Percentiles rank a stretch among this genome's conserved stretches.
Conservation (phyloP, 92 coral and sea anemone species). For the Chrysogorgia sp. region DNA sequence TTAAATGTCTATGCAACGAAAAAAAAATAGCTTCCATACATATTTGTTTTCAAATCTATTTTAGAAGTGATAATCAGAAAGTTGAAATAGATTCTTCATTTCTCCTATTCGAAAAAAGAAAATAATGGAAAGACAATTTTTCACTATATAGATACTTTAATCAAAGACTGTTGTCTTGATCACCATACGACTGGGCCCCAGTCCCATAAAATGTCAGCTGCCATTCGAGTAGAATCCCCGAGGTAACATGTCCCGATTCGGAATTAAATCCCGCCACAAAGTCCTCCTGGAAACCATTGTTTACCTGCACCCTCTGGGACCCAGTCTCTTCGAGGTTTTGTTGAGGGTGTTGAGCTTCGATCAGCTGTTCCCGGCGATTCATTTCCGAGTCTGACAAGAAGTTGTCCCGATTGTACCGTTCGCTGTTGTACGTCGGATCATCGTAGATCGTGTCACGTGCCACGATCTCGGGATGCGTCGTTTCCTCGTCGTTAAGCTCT, state of each 20-base stretch:
- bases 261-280: slow-evolving; percentile 95
- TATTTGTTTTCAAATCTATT: too few relatives aligned
- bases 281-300: slow-evolving; percentile 96
- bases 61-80: too few relatives aligned
- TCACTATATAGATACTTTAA: neutral
- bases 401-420: slow-evolving; percentile 32
- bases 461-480: slow-evolving; percentile 70
- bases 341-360: slow-evolving; percentile 85
- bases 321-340: slow-evolving; percentile 97
- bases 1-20: too few relatives aligned
- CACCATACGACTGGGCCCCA: slow-evolving; percentile 64
- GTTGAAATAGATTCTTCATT: neutral
- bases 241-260: slow-evolving; percentile 85
- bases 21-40: too few relatives aligned
- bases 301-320: slow-evolving; percentile 97
- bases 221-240: slow-evolving; percentile 94
- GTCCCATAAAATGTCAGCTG: slow-evolving; percentile 86
- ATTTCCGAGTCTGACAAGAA: slow-evolving; percentile 46
- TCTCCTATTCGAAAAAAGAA: too few relatives aligned
- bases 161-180: slow-evolving; percentile 29
- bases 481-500: slow-evolving; percentile 49
- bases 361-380: slow-evolving; percentile 59
- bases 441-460: slow-evolving; percentile 59
- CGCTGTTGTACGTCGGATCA: slow-evolving; percentile 55
- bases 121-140: too few relatives aligned